Percentiles rank a stretch among this genome's conserved stretches.
Conservation (phyloP, 1,140 invertebrate species). For the Eumaeus atala region DNA sequence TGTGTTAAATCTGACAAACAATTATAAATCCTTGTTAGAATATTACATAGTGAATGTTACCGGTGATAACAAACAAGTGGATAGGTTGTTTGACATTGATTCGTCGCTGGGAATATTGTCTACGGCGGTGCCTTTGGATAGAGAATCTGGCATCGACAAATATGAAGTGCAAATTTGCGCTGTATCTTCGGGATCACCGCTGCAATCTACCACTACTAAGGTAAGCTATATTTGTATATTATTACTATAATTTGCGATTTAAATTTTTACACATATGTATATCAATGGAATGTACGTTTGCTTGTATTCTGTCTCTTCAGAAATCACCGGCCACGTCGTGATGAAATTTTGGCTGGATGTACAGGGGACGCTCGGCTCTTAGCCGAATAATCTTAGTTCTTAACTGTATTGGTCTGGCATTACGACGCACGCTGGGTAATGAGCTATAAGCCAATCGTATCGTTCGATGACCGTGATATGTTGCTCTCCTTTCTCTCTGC, state of each 20-base stretch:
- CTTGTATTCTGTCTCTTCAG: no score
- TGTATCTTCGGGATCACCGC: slow-evolving; percentile 78
- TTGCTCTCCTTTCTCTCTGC: no score
- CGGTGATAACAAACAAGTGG: slow-evolving; percentile 82
- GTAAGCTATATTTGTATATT: slow-evolving; percentile 76
- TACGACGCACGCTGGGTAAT: no score
- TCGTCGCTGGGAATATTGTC: slow-evolving; percentile 90
- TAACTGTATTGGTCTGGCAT: no score
- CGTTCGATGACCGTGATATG: background rate
- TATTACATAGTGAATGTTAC: slow-evolving; percentile 96
- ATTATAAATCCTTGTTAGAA: slow-evolving; percentile 81
- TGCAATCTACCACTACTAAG: slow-evolving; percentile 86
- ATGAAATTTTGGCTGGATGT: no score
- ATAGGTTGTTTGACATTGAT: slow-evolving; percentile 92
- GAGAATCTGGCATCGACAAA: slow-evolving; percentile 85
- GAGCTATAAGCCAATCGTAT: background rate
- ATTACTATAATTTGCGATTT: no score
- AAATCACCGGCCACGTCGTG: no score
- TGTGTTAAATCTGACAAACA: slow-evolving; percentile 85
- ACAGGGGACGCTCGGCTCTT: no score
- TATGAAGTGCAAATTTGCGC: slow-evolving; percentile 91
- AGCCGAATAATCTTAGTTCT: no score
- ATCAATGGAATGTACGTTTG: no score
- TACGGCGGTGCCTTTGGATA: slow-evolving; percentile 87
- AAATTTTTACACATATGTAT: no score